Evolutionary conservation across 2,888 invertebrate genomes (phyloP).

Genomic region (Colostygia pectinataria): DNA sequence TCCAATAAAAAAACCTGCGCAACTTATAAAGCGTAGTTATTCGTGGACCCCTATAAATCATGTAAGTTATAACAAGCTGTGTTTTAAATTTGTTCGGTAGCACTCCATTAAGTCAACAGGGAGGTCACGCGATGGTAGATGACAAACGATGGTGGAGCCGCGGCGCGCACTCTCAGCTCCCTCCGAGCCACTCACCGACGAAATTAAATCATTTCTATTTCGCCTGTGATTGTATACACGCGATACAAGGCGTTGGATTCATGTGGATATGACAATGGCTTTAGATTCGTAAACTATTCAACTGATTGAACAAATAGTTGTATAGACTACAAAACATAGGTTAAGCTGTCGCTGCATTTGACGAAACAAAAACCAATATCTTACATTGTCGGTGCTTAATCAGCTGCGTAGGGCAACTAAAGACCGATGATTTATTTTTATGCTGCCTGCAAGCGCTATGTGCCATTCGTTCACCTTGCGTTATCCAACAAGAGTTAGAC

Average conservation of each 20-base stretch:
- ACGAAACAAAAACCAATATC: constrained; percentile 10
- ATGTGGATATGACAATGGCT: constrained; percentile 41
- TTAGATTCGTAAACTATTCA: background rate
- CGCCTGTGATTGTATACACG: constrained; percentile 67
- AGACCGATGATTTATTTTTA: constrained; percentile 31
- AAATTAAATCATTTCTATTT: constrained; percentile 80
- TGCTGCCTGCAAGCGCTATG: constrained; percentile 29
- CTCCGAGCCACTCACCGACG: constrained; percentile 58
- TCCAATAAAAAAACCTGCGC: background rate
- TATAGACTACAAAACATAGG: too few species aligned
- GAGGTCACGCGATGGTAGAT: constrained; percentile 67
- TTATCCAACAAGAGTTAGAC: constrained; percentile 35
- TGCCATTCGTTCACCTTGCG: constrained; percentile 33
- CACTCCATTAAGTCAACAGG: constrained; percentile 77
- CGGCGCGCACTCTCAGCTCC: constrained; percentile 40
- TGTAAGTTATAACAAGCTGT: constrained; percentile 56
- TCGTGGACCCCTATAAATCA: constrained; percentile 50
- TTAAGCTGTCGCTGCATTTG: background rate
- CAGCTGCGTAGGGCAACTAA: constrained; percentile 22
- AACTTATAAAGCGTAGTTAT: constrained; percentile 2
- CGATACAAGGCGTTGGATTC: constrained; percentile 55
- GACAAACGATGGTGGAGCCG: constrained; percentile 45
- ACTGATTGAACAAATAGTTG: too few species aligned
- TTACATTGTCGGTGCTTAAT: constrained; percentile 13
- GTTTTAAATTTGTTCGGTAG: constrained; percentile 59